Conservation (phyloP, 1,140 invertebrate species). For the Zaprionus africanus region DNA sequence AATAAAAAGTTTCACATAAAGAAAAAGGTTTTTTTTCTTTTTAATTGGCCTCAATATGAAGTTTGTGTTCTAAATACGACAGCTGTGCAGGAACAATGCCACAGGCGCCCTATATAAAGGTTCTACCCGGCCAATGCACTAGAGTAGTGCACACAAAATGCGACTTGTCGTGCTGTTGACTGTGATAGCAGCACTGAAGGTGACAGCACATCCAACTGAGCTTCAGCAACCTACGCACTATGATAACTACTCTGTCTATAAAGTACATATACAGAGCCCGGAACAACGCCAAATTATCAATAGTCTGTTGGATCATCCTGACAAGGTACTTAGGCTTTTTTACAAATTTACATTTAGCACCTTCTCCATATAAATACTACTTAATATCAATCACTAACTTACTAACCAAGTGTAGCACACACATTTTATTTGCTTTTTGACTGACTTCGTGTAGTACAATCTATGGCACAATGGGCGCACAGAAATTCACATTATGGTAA, state of each 20-base stretch:
- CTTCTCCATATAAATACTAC: too few relatives aligned
- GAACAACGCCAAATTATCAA: constrained; percentile 28
- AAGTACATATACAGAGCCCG: constrained; percentile 10
- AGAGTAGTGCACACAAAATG: constrained; percentile 3
- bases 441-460: constrained; percentile 42
- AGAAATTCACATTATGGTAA: constrained; percentile 49
- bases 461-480: constrained; percentile 31
- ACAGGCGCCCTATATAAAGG: not conserved
- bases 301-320: constrained; percentile 29
- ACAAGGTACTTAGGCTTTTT: constrained; percentile 3
- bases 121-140: not conserved
- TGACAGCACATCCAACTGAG: not conserved
- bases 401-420: too few relatives aligned
- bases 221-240: constrained; percentile 19
- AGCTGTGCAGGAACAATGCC: not conserved
- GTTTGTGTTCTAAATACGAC: not conserved
- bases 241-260: constrained; percentile 54
- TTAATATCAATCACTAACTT: too few relatives aligned
- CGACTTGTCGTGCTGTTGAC: constrained; percentile 3
- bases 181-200: not conserved
- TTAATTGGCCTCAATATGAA: not conserved
- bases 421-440: not conserved
- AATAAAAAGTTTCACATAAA: constrained; percentile 80
- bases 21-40: not conserved
- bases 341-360: not conserved